Evolutionary conservation across 2,797 vertebrate genomes (phyloP).

Genomic region (Sebastes wilsoni): DNA sequence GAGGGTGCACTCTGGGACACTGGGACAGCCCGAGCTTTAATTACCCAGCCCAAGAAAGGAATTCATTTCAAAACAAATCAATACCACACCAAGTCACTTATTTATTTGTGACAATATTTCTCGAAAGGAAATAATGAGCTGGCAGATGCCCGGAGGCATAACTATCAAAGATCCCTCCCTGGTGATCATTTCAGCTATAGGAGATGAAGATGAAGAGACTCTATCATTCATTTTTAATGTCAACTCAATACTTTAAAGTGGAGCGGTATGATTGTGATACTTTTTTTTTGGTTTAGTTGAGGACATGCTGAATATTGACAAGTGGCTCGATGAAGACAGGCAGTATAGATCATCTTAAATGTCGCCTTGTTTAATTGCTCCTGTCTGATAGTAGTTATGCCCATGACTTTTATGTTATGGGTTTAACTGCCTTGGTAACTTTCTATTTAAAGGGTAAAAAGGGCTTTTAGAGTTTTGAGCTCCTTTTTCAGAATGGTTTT

Average conservation of each 20-base stretch:
- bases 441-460: slow-evolving; percentile 77
- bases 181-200: slow-evolving; percentile 76
- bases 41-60: slow-evolving; percentile 75
- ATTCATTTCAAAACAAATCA: slow-evolving; percentile 80
- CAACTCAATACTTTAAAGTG: slow-evolving; percentile 79
- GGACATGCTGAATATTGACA: slow-evolving; percentile 81
- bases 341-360: slow-evolving; percentile 81
- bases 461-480: slow-evolving; percentile 62
- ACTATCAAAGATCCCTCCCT: slow-evolving; percentile 78
- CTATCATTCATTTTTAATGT: slow-evolving; percentile 86
- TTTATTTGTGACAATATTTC: slow-evolving; percentile 83
- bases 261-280: slow-evolving; percentile 74
- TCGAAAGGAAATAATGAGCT: slow-evolving; percentile 79
- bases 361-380: slow-evolving; percentile 78
- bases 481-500: slow-evolving; percentile 48
- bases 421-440: slow-evolving; percentile 74
- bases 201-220: slow-evolving; percentile 71
- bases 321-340: slow-evolving; percentile 74
- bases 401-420: slow-evolving; percentile 77
- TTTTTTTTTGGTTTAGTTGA: slow-evolving; percentile 73
- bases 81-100: slow-evolving; percentile 78
- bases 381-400: slow-evolving; percentile 78
- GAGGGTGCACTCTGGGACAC: slow-evolving; percentile 53
- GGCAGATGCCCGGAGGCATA: slow-evolving; percentile 77
- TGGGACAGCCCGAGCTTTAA: slow-evolving; percentile 72